Evolutionary conservation across 2,113 vertebrate species (phyloP).

Genomic region (Indicator maculatus): DNA sequence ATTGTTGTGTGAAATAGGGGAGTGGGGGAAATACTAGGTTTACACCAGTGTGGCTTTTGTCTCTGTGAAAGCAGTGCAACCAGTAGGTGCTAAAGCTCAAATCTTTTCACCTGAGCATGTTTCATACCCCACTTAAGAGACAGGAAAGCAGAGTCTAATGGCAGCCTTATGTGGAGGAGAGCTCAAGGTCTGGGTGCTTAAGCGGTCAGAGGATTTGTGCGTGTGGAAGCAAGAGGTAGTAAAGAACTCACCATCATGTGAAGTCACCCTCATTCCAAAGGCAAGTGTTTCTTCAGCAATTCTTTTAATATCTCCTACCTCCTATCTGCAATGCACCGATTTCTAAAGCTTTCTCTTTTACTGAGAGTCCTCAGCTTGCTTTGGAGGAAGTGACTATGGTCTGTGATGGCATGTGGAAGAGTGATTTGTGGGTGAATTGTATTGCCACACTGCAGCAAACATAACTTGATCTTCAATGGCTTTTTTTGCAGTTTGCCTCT

Average conservation of each 20-base stretch:
- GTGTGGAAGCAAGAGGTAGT: background rate
- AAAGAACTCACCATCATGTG: background rate
- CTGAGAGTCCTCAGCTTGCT: background rate
- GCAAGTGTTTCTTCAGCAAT: background rate
- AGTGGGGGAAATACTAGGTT: background rate
- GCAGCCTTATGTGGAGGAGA: background rate
- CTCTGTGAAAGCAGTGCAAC: background rate
- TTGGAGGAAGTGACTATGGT: background rate
- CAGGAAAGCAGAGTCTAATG: background rate
- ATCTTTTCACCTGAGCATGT: background rate
- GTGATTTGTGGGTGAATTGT: background rate
- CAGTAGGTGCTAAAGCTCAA: background rate
- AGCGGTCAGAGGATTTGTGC: background rate
- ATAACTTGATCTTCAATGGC: background rate
- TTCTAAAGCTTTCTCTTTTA: background rate
- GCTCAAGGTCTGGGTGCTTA: background rate
- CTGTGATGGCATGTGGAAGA: rapidly evolving
- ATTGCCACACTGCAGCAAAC: background rate
- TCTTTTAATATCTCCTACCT: background rate
- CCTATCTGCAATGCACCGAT: background rate
- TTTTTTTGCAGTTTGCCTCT: background rate
- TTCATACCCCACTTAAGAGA: background rate
- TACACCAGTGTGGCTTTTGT: background rate
- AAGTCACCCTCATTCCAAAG: background rate
- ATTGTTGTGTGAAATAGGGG: background rate